A percentile compares a stretch with the other conserved stretches of the same genome.
Conservation (phyloP, 2,113 vertebrate species). For the Perca schrenkii region DNA sequence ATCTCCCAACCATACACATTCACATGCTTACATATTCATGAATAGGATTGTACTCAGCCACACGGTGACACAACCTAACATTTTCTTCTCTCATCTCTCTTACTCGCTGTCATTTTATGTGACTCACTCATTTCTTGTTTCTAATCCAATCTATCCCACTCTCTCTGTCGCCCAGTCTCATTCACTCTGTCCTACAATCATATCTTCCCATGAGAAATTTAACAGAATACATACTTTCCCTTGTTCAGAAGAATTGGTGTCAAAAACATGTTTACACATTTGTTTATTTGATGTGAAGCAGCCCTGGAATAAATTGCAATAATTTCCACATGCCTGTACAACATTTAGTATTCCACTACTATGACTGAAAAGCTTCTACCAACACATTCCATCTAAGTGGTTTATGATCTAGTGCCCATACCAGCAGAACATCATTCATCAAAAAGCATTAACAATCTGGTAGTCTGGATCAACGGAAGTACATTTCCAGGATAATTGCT, state of each 20-base stretch:
- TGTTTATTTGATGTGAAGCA: background rate
- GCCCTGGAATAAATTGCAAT: background rate
- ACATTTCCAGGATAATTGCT: too few species aligned
- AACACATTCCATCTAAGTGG: background rate
- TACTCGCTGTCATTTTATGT: slow-evolving; percentile 1
- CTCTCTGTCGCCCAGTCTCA: slow-evolving; percentile 22
- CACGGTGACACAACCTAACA: background rate
- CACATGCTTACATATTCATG: background rate
- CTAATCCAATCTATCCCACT: slow-evolving; percentile 32
- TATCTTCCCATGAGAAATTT: slow-evolving; percentile 25
- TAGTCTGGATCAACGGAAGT: too few species aligned
- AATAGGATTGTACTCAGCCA: background rate
- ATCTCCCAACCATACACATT: background rate
- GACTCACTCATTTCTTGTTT: slow-evolving; percentile 19
- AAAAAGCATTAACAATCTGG: background rate
- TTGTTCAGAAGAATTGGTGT: background rate
- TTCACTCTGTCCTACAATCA: slow-evolving; percentile 14
- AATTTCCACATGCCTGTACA: background rate
- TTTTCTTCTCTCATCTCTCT: background rate
- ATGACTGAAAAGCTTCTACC: background rate
- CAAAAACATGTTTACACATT: background rate
- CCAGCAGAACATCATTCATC: background rate
- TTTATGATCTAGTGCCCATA: background rate
- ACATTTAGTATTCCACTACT: background rate
- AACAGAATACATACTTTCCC: background rate